phyloP scores from a whole-genome alignment of 2,797 vertebrate genomes.

The Leuciscus waleckii region DNA sequence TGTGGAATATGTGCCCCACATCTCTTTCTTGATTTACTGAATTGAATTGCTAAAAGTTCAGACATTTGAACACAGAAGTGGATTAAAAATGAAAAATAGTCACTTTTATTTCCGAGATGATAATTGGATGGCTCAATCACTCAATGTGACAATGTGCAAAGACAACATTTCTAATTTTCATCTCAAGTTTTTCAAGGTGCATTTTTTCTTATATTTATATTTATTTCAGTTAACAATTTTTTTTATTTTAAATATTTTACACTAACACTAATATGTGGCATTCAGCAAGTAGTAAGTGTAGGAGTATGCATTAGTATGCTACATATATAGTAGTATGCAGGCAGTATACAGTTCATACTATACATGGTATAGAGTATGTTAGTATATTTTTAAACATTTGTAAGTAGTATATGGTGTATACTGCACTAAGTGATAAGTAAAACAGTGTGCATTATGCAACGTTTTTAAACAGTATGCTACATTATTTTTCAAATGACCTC shows the following conservation, averaged over 20 bases:
- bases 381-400: not conserved
- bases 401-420: not conserved
- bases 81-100: not conserved
- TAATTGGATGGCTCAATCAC: not conserved
- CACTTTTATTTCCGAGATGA: not conserved
- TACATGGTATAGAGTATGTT: not conserved
- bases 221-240: not conserved
- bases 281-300: not conserved
- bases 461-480: not conserved
- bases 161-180: not conserved
- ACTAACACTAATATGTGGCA: not conserved
- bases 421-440: not conserved
- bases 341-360: not conserved
- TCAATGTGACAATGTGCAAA: not conserved
- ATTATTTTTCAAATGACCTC: not conserved
- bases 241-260: not conserved
- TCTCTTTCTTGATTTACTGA: not conserved
- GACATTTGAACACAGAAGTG: not conserved
- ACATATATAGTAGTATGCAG: not conserved
- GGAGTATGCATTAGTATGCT: not conserved
- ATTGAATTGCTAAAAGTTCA: not conserved
- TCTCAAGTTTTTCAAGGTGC: not conserved
- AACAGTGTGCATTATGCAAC: not conserved
- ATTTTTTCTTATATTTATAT: not conserved
- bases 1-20: not conserved